phyloP scores from a whole-genome alignment of 2,113 vertebrate genomes.

The Bufo bufo region DNA sequence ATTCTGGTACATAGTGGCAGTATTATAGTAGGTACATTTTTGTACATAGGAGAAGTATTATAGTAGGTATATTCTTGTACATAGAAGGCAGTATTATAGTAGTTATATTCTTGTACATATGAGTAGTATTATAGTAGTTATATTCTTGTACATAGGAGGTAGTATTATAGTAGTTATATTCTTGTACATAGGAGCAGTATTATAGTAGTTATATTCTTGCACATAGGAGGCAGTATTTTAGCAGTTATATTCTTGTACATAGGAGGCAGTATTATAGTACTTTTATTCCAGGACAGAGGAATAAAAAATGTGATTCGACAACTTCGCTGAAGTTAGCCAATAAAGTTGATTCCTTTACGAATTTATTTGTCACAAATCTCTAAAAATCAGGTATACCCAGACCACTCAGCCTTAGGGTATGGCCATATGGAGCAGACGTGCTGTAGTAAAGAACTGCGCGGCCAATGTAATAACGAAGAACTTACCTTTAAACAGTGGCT shows the following conservation, averaged over 20 bases:
- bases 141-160: neutral
- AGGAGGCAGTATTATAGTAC: constrained; percentile 10
- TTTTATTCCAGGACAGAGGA: neutral
- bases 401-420: too few species aligned
- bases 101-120: neutral
- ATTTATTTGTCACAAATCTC: too few species aligned
- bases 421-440: too few species aligned
- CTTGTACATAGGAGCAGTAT: neutral
- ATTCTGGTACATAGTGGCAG: neutral
- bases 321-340: too few species aligned
- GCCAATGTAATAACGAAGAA: too few species aligned
- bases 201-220: constrained; percentile 12
- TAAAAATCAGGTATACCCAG: too few species aligned
- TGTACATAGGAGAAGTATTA: neutral
- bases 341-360: too few species aligned
- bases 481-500: too few species aligned
- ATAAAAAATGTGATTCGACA: neutral
- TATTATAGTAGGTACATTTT: neutral
- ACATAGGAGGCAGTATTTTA: constrained; percentile 11
- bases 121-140: neutral
- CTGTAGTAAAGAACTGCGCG: too few species aligned
- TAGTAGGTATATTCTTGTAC: neutral
- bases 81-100: neutral
- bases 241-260: constrained; percentile 20
- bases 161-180: constrained; percentile 8